Evolutionary conservation across 2,113 vertebrate genomes (phyloP).

Genomic region (Albula goreensis): DNA sequence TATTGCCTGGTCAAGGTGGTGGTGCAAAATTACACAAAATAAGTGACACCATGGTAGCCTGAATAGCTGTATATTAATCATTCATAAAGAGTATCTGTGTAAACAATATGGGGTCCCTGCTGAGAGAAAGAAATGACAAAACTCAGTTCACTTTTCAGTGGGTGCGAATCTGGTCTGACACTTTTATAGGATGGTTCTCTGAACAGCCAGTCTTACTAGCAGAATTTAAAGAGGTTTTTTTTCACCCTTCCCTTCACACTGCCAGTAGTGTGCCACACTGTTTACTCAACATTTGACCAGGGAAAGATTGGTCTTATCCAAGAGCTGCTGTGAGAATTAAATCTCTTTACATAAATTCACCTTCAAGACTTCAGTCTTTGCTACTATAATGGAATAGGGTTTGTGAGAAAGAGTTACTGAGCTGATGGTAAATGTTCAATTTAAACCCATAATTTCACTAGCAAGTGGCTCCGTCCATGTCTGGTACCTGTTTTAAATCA

Average conservation of each 20-base stretch:
- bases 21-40: neutral
- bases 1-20: slow-evolving; percentile 4
- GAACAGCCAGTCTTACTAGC: neutral
- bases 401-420: neutral
- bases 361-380: neutral
- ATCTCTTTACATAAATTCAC: neutral
- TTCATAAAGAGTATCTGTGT: neutral
- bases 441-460: neutral
- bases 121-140: neutral
- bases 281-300: neutral
- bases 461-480: neutral
- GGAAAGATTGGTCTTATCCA: neutral
- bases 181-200: neutral
- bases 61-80: slow-evolving; percentile 17
- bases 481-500: neutral
- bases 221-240: slow-evolving; percentile 15
- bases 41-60: neutral
- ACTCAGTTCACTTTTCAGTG: neutral
- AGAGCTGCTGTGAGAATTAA: neutral
- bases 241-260: slow-evolving; percentile 6
- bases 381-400: neutral
- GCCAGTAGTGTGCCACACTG: neutral
- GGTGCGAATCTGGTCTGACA: neutral
- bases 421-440: neutral
- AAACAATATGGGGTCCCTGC: neutral